phyloP scores from a whole-genome alignment of 92 coral and sea anemone species.

The Porites lobata region DNA sequence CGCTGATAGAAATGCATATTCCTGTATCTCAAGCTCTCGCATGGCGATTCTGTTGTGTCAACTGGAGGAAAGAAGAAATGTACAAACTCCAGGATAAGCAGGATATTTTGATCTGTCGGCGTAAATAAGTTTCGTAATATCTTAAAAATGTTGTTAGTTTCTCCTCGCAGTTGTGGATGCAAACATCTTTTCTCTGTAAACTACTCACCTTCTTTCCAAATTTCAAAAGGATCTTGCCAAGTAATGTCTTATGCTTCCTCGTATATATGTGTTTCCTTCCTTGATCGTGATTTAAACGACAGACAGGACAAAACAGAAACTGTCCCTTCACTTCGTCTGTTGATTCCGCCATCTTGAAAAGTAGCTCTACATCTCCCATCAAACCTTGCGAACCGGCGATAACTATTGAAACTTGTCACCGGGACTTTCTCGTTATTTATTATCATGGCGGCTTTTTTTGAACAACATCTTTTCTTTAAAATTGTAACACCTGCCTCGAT shows the following conservation, averaged over 20 bases:
- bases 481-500: neutral
- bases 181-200: neutral
- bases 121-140: too few species aligned
- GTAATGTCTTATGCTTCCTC: conserved; percentile 72
- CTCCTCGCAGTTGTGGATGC: too few species aligned
- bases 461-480: neutral
- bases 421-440: neutral
- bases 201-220: conserved; percentile 88
- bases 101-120: too few species aligned
- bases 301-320: conserved; percentile 83
- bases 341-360: conserved; percentile 85
- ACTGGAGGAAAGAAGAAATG: too few species aligned
- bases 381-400: conserved; percentile 20
- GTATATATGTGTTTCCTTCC: conserved; percentile 94
- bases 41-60: too few species aligned
- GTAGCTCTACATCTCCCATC: conserved; percentile 39
- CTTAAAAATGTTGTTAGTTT: too few species aligned
- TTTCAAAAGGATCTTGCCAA: conserved; percentile 75
- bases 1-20: too few species aligned
- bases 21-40: too few species aligned
- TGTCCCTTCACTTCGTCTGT: conserved; percentile 40
- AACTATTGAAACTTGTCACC: neutral
- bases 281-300: conserved; percentile 90
- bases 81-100: too few species aligned
- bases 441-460: too few species aligned